Conservation (phyloP, 2,797 vertebrate species). For the Choloepus didactylus region DNA sequence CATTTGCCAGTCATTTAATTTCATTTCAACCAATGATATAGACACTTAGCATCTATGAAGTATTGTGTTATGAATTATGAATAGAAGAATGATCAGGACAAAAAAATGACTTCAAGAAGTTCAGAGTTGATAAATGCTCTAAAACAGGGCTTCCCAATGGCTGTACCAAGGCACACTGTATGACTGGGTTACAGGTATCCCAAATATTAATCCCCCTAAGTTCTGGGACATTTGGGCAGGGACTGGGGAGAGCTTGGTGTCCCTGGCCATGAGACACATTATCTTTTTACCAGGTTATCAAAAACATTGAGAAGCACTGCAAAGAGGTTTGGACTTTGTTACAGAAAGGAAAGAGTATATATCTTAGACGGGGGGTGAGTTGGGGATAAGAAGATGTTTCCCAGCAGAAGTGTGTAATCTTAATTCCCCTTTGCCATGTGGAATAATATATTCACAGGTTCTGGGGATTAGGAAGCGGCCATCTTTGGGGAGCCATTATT, state of each 20-base stretch:
- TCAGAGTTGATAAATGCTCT: neutral
- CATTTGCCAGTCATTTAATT: neutral
- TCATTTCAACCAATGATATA: slow-evolving; percentile 35
- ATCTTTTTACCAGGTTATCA: neutral
- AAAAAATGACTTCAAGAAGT: slow-evolving; percentile 51
- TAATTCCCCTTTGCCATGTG: neutral
- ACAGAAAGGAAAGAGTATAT: neutral
- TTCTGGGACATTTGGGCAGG: neutral
- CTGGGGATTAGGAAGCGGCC: neutral
- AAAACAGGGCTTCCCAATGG: neutral
- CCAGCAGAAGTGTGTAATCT: neutral
- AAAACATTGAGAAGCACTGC: neutral
- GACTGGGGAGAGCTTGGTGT: neutral
- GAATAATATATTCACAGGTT: neutral
- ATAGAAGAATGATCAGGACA: neutral
- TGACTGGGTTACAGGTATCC: neutral
- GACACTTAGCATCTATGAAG: neutral
- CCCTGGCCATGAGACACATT: neutral
- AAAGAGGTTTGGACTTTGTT: neutral
- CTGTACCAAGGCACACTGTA: neutral
- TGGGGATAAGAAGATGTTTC: slow-evolving; percentile 39
- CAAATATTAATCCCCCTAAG: neutral
- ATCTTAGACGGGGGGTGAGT: neutral
- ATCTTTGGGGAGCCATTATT: neutral
- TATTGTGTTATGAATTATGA: slow-evolving; percentile 14